phyloP scores from a whole-genome alignment of 2,888 invertebrate species.

The Drosophila nr. medialis region DNA sequence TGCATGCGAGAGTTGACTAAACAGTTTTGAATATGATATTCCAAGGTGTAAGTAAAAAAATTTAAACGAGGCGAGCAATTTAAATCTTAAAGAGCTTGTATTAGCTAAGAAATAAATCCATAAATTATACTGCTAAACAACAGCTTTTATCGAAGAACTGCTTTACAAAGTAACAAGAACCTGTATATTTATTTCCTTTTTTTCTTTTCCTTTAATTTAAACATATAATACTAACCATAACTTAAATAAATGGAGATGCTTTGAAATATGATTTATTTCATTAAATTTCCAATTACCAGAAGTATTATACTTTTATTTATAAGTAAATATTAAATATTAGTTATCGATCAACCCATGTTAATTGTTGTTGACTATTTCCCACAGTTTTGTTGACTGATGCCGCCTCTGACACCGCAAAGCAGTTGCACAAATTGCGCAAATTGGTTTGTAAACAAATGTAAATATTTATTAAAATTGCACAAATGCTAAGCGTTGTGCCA shows the following conservation, averaged over 20 bases:
- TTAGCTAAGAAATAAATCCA: neutral
- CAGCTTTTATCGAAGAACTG: neutral
- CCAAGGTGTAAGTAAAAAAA: neutral
- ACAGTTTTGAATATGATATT: conserved; percentile 6
- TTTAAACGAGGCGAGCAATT: neutral
- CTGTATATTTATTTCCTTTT: neutral
- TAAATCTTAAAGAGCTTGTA: neutral
- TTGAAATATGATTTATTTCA: neutral
- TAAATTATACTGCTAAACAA: neutral
- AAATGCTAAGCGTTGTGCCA: conserved; percentile 55
- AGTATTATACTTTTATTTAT: neutral
- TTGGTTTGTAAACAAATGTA: conserved; percentile 78
- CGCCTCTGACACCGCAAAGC: conserved; percentile 42
- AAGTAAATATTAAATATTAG: neutral
- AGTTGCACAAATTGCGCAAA: conserved; percentile 78
- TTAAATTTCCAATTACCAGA: neutral
- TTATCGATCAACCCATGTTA: conserved; percentile 19
- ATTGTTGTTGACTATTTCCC: conserved; percentile 42
- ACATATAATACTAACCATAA: neutral
- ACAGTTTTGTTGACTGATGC: conserved; percentile 32
- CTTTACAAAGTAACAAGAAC: neutral
- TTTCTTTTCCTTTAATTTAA: neutral
- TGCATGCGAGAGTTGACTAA: conserved; percentile 39
- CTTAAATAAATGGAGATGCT: neutral
- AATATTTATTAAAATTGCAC: conserved; percentile 80